Base-by-base conservation (phyloP, 2,113 vertebrate genomes). In the Malurus cyaneus region DNA sequence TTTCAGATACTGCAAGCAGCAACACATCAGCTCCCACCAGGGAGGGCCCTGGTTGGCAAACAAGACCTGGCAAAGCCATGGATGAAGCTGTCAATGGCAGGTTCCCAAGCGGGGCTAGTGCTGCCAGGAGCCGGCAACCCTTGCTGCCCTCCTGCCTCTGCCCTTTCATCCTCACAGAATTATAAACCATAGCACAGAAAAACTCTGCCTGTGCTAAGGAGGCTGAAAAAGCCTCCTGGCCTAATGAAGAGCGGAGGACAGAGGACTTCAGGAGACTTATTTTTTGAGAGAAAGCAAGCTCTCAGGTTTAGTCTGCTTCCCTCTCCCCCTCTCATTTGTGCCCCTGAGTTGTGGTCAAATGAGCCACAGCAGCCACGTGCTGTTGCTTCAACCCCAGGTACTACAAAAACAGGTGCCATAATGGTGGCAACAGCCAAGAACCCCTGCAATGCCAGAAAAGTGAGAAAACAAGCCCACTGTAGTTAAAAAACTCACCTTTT, bases 401-500 rank as follows among this genome's bases (percentile, higher is more conserved):
- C 28, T 7, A 78, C 60, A 73, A 19, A 67, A 70, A 5, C 4
- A 34, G 8, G 14, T 0, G 0, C 46, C 36, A 26, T 11, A 13
- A 39, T 10, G 52, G 32, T 12, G 8, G 7, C 80, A 47, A 31
- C 26, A 80, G 29, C 41, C 14, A n/a, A 61, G 24, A 80, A 6
- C 18, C 1, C 8, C 60, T 0, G 0, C 18, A 80, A 28, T n/a
- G n/a, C 39, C 49, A 50, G 12, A 49, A 23, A 6, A 49, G 47
- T 49, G 47, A 49, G 50, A 52, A 64, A 36, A 49, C 41, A 79
- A 24, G 2, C 3, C 5, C 20, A 46, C 11, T 20, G 73, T 34
- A 69, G 44, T 70, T 47, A 65, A 65, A 65, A 84, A 59, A 14
- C 70, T 82, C 21, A 93, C 96, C 71, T 95, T 80, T 76, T 67